These are phyloP conservation scores for Porites lutea DNA, from an alignment of 64 coral and sea anemone genomes.

Conservation along the genomic window DNA sequence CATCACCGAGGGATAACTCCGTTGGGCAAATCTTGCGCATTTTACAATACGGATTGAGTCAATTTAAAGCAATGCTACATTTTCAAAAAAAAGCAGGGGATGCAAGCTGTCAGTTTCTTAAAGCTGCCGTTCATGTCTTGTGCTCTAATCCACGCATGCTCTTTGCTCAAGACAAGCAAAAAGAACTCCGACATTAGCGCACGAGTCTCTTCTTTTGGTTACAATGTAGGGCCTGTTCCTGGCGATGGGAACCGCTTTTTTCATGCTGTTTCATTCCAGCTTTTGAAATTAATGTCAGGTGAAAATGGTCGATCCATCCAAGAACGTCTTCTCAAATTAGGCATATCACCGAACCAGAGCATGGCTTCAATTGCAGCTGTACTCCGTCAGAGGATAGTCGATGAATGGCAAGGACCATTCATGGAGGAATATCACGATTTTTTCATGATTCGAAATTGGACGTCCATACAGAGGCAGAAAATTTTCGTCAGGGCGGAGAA, in stretches of 20 bases:
- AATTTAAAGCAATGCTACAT: conserved; percentile 32
- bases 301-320: not conserved
- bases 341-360: not conserved
- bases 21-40: not conserved
- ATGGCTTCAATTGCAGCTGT: conserved; percentile 6
- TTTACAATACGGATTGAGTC: conserved; percentile 19
- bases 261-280: conserved; percentile 53
- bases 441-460: conserved; percentile 18
- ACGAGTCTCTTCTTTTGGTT: conserved; percentile 38
- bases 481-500: conserved; percentile 35
- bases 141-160: not conserved
- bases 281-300: conserved; percentile 6
- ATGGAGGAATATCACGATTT: conserved; percentile 18
- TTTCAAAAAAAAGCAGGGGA: conserved; percentile 9
- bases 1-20: not conserved
- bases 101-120: conserved; percentile 2
- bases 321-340: not conserved
- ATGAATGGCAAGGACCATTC: conserved; percentile 45
- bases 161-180: conserved; percentile 11
- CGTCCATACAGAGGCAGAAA: not conserved
- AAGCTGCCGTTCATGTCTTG: conserved; percentile 41
- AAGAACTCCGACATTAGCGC: not conserved
- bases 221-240: conserved; percentile 18
- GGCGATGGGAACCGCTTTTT: conserved; percentile 57
- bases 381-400: conserved; percentile 29